Base-by-base conservation (phyloP, 2,797 vertebrate genomes). In the Spea hammondii region DNA sequence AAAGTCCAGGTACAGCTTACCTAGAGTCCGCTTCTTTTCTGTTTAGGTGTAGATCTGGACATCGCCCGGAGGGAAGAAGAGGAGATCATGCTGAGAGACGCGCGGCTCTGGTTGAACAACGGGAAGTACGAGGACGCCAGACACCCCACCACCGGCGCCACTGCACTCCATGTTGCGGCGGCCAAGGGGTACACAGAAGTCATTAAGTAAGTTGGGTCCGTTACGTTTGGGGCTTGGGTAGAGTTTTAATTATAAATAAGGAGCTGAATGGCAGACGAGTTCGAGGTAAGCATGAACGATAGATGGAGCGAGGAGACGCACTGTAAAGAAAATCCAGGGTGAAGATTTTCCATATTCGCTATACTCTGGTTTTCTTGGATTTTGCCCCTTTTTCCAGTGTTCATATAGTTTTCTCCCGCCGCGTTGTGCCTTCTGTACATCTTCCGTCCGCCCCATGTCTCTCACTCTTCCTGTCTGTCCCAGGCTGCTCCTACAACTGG, bases 121-220 rank as follows among this genome's bases (percentile, higher is more conserved):
- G 74, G 83, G 13, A 83, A 70, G 12, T 12, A 48, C 4, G 85
- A 88, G 17, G 87, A 94, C 76, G 86, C 85, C 32, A 90, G 93
- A 73, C 94, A 95, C 85, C 90, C 89, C 3, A 93, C 94, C 88
- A 94, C 94, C 62, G 92, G 92, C 69, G 94, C 93, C 0, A 94
- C 93, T 0, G 91, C 93, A 47, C 86, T 95, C 70, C 94, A 95
- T 5, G 94, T 95, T 0, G 91, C 94, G 0, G 91, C 93, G 5
- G 93, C 94, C 85, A 95, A 95, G 88, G 93, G 93, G 83, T 95
- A 94, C 88, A 91, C 93, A 0, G 92, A 95, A 88, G 94, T 95
- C 86, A 87, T 95, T 60, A 95, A 93, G 94, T 95, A 86, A 93
- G 93, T 10, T 5, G 11, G 32, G 32, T 32, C 32, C 32, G 32